Evolutionary conservation across 2,113 vertebrate species (phyloP).

Genomic region (Scolopax mira): DNA sequence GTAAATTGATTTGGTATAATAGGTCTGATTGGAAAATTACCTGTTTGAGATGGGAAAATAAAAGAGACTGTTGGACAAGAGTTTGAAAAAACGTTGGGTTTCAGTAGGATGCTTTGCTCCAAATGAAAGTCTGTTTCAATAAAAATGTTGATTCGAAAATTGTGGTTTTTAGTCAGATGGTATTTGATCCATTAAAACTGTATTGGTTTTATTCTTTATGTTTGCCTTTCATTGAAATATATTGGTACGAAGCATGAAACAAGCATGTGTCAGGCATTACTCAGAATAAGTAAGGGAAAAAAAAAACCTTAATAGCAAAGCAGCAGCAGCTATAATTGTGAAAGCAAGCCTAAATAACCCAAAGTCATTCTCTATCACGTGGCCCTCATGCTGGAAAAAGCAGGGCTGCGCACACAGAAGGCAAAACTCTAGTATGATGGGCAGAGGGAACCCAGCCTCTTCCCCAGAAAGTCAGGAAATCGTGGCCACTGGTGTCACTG

Average conservation of each 20-base stretch:
- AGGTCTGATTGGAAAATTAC: conserved; percentile 72
- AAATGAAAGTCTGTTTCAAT: conserved; percentile 58
- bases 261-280: conserved; percentile 49
- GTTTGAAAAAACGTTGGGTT: conserved; percentile 48
- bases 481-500: background rate
- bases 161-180: conserved; percentile 46
- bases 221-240: conserved; percentile 46
- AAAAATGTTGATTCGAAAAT: conserved; percentile 59
- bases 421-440: background rate
- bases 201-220: conserved; percentile 44
- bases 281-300: background rate
- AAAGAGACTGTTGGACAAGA: conserved; percentile 46
- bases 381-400: background rate
- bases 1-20: conserved; percentile 43
- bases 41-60: conserved; percentile 44
- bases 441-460: background rate
- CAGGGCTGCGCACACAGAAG: background rate
- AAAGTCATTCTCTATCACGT: background rate
- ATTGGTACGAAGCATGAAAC: conserved; percentile 48
- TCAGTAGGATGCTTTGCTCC: conserved; percentile 10
- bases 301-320: background rate
- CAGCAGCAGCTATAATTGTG: background rate
- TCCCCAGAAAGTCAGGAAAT: background rate
- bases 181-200: conserved; percentile 61
- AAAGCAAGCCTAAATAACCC: background rate